Evolutionary conservation across 92 coral and sea anemone species (phyloP).

Genomic region (Porites lobata): DNA sequence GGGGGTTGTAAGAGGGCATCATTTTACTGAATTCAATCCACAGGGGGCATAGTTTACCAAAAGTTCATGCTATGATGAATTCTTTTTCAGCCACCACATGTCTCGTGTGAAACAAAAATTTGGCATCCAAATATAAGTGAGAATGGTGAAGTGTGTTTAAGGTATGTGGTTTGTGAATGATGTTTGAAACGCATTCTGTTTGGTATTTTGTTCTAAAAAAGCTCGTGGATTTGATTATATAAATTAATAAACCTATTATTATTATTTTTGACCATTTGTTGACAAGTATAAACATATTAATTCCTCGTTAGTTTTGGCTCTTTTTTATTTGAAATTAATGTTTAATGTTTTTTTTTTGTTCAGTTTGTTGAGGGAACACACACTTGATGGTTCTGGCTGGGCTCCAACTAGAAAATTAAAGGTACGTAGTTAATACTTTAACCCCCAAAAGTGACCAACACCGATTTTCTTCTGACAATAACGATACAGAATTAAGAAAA

Average conservation of each 20-base stretch:
- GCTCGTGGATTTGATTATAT: too few species aligned
- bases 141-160: conserved; percentile 95
- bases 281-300: too few species aligned
- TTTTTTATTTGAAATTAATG: too few species aligned
- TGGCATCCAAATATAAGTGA: conserved; percentile 99
- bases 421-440: conserved; percentile 39
- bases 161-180: conserved; percentile 49
- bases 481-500: too few species aligned
- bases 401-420: conserved; percentile 98
- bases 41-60: not conserved
- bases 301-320: too few species aligned
- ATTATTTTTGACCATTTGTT: too few species aligned
- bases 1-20: not conserved
- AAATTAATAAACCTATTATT: too few species aligned
- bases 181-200: too few species aligned
- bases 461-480: too few species aligned
- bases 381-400: conserved; percentile 99
- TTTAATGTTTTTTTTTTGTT: not conserved
- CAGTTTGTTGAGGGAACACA: conserved; percentile 95
- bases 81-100: conserved; percentile 89
- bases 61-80: not conserved
- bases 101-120: conserved; percentile 89
- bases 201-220: too few species aligned
- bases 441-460: too few species aligned
- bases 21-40: not conserved